Evolutionary conservation across 2,888 invertebrate genomes (phyloP).

Genomic region (Sisyra terminalis): DNA sequence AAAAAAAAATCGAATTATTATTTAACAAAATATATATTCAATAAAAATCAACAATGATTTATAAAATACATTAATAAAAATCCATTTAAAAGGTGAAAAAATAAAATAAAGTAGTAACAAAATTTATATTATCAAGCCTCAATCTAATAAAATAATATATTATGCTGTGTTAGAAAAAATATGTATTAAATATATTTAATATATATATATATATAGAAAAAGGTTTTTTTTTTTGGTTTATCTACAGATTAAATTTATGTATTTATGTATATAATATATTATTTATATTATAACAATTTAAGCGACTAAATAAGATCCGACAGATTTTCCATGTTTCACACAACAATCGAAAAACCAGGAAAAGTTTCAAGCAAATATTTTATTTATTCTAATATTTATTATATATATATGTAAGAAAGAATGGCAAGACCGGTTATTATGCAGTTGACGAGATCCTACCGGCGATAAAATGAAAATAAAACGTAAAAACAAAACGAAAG

Average conservation of each 20-base stretch:
- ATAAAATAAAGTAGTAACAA: constrained; percentile 14
- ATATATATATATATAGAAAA: constrained; percentile 6
- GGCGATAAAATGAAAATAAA: too few relatives aligned
- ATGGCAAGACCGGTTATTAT: too few relatives aligned
- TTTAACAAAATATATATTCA: constrained; percentile 13
- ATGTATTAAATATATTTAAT: constrained; percentile 6
- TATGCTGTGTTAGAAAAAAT: constrained; percentile 9
- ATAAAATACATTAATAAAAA: constrained; percentile 13
- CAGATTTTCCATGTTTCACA: background rate
- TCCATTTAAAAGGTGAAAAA: constrained; percentile 14
- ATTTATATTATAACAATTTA: constrained; percentile 2
- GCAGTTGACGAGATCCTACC: too few relatives aligned
- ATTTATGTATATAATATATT: too few relatives aligned
- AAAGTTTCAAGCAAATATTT: too few relatives aligned
- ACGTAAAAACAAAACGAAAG: too few relatives aligned
- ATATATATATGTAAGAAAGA: too few relatives aligned
- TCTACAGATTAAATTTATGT: constrained; percentile 5
- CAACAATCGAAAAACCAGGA: too few relatives aligned
- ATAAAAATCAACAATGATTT: constrained; percentile 13
- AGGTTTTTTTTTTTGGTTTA: constrained; percentile 6
- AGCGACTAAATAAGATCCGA: constrained; percentile 4
- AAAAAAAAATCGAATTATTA: constrained; percentile 3
- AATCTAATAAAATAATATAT: constrained; percentile 5
- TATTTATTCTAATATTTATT: too few relatives aligned
- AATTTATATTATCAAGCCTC: constrained; percentile 8